A percentile compares a stretch with the other conserved stretches of the same genome.
phyloP scores from a whole-genome alignment of 1,140 invertebrate species.

The Heliconius hewitsoni region DNA sequence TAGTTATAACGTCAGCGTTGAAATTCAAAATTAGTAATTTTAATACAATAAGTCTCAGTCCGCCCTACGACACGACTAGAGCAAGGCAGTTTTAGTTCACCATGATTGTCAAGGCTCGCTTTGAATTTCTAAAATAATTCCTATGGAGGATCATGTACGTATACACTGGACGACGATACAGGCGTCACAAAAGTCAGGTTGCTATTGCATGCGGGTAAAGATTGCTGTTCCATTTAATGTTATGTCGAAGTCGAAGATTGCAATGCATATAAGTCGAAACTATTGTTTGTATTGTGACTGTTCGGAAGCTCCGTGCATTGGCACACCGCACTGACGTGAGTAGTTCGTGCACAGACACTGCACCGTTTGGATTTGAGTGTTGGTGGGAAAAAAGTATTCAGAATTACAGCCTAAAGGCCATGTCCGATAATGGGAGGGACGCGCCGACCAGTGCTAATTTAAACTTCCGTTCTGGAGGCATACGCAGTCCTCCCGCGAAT shows the following conservation, averaged over 20 bases:
- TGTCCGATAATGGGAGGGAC: slow-evolving; percentile 61
- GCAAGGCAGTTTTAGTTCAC: slow-evolving; percentile 58
- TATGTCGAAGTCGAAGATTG: slow-evolving; percentile 63
- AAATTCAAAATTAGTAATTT: slow-evolving; percentile 80
- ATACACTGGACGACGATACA: slow-evolving; percentile 43
- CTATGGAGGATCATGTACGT: slow-evolving; percentile 76
- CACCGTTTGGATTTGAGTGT: slow-evolving; percentile 56
- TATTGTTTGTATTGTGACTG: slow-evolving; percentile 65
- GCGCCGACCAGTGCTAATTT: slow-evolving; percentile 59
- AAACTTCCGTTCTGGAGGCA: slow-evolving; percentile 47
- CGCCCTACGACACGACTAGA: slow-evolving; percentile 67
- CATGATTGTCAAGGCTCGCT: slow-evolving; percentile 52
- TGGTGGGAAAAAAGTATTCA: slow-evolving; percentile 41
- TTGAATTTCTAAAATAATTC: slow-evolving; percentile 41
- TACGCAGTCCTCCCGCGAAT: slow-evolving; percentile 59
- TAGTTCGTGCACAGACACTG: slow-evolving; percentile 59
- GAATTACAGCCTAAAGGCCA: slow-evolving; percentile 31
- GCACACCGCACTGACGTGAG: slow-evolving; percentile 65
- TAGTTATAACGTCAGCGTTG: slow-evolving; percentile 75
- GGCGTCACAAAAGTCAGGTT: slow-evolving; percentile 37
- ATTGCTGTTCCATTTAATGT: slow-evolving; percentile 67
- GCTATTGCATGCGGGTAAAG: slow-evolving; percentile 56
- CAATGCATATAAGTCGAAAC: slow-evolving; percentile 64
- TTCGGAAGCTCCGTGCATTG: slow-evolving; percentile 65
- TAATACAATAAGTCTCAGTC: slow-evolving; percentile 78